phyloP scores from a whole-genome alignment of 1,140 invertebrate genomes.

The Diorhabda sublineata region DNA sequence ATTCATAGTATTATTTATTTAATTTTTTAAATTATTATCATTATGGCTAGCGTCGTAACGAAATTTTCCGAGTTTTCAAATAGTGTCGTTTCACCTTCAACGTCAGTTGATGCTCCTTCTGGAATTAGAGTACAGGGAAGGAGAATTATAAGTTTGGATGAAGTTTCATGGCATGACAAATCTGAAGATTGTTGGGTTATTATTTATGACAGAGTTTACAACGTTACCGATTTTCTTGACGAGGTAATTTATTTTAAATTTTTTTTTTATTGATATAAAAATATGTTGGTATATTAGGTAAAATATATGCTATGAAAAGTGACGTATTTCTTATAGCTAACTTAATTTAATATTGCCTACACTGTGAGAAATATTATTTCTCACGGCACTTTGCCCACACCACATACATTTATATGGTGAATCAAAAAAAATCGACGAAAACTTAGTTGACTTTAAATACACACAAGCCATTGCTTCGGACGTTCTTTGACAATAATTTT shows the following conservation, averaged over 20 bases:
- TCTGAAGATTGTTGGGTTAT: constrained; percentile 65
- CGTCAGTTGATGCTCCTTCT: not conserved
- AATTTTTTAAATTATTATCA: constrained; percentile 4
- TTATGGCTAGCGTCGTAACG: not conserved
- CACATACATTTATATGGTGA: too few relatives aligned
- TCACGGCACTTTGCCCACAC: too few relatives aligned
- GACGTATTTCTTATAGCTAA: too few relatives aligned
- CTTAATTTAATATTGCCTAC: too few relatives aligned
- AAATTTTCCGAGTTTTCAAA: not conserved
- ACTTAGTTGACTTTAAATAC: too few relatives aligned
- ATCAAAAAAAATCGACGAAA: too few relatives aligned
- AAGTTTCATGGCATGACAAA: constrained; percentile 64
- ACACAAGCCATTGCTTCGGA: too few relatives aligned
- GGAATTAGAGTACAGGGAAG: constrained; percentile 13
- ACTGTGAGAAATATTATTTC: too few relatives aligned
- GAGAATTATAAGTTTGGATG: constrained; percentile 55
- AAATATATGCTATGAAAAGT: too few relatives aligned
- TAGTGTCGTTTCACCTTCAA: not conserved
- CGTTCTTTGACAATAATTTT: too few relatives aligned
- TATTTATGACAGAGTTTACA: constrained; percentile 71
- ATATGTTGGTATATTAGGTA: too few relatives aligned
- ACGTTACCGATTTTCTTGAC: constrained; percentile 67
- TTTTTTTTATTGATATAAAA: too few relatives aligned
- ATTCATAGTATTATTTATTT: not conserved
- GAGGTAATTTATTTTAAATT: constrained; percentile 49